Conservation (phyloP, 2,113 vertebrate genomes). For the Ictalurus punctatus region DNA sequence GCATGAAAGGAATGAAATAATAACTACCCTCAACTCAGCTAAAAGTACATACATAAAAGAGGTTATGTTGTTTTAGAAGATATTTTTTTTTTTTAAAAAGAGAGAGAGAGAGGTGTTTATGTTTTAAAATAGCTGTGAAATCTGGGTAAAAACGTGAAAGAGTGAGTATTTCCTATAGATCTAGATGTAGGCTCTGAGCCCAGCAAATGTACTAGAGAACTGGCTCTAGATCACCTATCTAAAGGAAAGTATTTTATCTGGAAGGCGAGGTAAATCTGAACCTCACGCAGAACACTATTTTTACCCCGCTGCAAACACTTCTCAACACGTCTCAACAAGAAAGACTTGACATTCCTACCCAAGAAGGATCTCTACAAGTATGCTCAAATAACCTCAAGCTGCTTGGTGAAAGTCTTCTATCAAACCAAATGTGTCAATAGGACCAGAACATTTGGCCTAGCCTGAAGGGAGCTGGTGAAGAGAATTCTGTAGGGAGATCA, state of each 20-base stretch:
- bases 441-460: not conserved
- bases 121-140: not conserved
- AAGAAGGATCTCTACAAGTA: not conserved
- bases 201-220: not conserved
- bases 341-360: not conserved
- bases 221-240: not conserved
- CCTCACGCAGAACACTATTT: not conserved
- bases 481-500: conserved; percentile 16
- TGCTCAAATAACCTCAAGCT: not conserved
- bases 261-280: not conserved
- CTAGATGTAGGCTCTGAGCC: not conserved
- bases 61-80: not conserved
- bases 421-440: not conserved
- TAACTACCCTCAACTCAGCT: not conserved
- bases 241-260: not conserved
- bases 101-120: not conserved
- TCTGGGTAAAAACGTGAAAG: not conserved
- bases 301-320: not conserved
- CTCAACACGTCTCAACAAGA: conserved; percentile 1
- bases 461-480: not conserved
- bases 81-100: not conserved
- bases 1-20: not conserved
- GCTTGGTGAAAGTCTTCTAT: not conserved
- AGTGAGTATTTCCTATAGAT: not conserved
- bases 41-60: not conserved